These are phyloP conservation scores for Electrophaes corylata DNA, from an alignment of 2,888 invertebrate species.

Conservation along the genomic window DNA sequence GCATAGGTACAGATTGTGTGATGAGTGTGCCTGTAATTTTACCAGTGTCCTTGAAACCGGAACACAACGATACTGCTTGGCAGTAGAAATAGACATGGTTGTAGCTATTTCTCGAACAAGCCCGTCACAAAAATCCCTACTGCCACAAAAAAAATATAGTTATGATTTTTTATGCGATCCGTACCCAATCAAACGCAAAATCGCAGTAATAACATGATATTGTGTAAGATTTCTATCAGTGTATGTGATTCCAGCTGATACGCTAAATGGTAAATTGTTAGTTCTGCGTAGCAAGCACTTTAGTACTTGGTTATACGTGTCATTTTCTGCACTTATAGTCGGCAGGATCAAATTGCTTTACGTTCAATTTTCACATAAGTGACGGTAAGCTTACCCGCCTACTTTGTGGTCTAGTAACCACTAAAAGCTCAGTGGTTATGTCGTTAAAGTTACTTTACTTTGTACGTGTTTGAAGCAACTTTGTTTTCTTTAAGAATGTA, in stretches of 20 bases:
- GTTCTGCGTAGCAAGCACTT: slow-evolving; percentile 65
- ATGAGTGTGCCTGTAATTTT: no score
- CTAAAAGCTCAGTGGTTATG: slow-evolving; percentile 21
- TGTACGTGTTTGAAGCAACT: not conserved
- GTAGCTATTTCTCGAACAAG: no score
- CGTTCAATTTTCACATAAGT: slow-evolving; percentile 25
- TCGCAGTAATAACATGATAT: slow-evolving; percentile 70
- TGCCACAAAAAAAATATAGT: not conserved
- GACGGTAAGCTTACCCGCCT: slow-evolving; percentile 35
- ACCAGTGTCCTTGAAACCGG: no score
- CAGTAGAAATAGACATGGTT: no score
- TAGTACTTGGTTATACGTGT: slow-evolving; percentile 40
- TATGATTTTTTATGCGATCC: slow-evolving; percentile 48
- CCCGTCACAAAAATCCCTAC: no score
- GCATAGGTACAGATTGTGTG: no score
- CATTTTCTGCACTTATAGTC: slow-evolving; percentile 43
- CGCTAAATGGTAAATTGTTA: slow-evolving; percentile 79
- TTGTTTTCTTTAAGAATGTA: slow-evolving; percentile 15
- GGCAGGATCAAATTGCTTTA: slow-evolving; percentile 41
- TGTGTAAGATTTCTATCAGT: slow-evolving; percentile 67
- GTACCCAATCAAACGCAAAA: slow-evolving; percentile 55
- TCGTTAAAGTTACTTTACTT: slow-evolving; percentile 10
- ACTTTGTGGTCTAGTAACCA: slow-evolving; percentile 53
- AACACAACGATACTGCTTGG: no score
- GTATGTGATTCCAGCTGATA: slow-evolving; percentile 71